These are phyloP conservation scores for Caenorhabditis afra DNA, from an alignment of 2,888 invertebrate genomes.

Conservation along the genomic window DNA sequence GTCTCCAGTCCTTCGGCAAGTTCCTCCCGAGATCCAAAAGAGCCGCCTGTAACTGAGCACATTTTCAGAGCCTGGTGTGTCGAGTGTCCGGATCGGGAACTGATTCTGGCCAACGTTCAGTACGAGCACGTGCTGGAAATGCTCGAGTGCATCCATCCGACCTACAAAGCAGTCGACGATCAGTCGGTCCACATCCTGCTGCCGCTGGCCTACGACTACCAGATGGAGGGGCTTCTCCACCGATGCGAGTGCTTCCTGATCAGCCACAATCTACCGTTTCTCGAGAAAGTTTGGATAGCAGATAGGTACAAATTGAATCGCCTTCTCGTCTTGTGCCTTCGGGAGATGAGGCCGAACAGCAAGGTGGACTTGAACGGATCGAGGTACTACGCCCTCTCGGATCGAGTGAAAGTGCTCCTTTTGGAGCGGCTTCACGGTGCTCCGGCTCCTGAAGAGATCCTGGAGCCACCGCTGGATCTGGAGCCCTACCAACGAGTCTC, in stretches of 20 bases:
- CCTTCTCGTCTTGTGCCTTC: constrained; percentile 77
- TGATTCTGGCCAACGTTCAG: constrained; percentile 80
- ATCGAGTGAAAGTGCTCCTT: constrained; percentile 80
- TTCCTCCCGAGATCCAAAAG: neutral
- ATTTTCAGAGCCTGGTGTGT: constrained; percentile 78
- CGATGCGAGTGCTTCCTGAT: constrained; percentile 80
- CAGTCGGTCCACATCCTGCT: constrained; percentile 79
- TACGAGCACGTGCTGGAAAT: constrained; percentile 80
- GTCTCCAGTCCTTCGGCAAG: constrained; percentile 74
- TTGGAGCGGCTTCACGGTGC: constrained; percentile 79
- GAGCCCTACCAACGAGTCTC: constrained; percentile 76
- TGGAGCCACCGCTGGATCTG: constrained; percentile 79
- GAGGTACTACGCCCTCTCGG: constrained; percentile 78
- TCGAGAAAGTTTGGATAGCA: constrained; percentile 80
- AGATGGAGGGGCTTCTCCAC: constrained; percentile 81
- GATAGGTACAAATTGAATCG: constrained; percentile 80
- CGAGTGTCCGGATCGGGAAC: constrained; percentile 80
- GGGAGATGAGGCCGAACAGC: constrained; percentile 78
- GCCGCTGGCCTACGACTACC: constrained; percentile 80
- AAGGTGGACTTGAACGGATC: constrained; percentile 79
- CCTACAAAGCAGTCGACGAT: constrained; percentile 79
- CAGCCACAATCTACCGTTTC: constrained; percentile 77
- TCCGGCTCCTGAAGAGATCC: constrained; percentile 79
- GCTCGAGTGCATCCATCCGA: constrained; percentile 80
- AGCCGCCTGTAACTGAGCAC: too few species aligned